Evolutionary conservation across 1,140 invertebrate genomes (phyloP).

Genomic region (Drosophila subobscura): DNA sequence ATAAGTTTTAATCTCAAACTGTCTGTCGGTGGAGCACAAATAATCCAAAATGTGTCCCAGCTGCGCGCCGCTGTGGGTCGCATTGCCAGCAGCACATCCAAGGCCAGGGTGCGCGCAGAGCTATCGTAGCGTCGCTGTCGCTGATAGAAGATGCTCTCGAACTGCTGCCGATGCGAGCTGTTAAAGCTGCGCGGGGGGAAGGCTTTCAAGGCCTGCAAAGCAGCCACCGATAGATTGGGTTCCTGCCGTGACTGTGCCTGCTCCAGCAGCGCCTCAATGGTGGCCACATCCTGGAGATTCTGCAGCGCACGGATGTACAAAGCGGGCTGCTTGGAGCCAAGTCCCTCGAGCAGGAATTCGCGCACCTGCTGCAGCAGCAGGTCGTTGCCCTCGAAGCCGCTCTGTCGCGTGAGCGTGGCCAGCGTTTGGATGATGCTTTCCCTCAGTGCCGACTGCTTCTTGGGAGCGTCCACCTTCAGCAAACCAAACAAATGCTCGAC

Average conservation of each 20-base stretch:
- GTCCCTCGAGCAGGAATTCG: constrained; percentile 39
- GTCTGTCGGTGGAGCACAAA: constrained; percentile 84
- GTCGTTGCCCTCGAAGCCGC: constrained; percentile 61
- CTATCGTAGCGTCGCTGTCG: constrained; percentile 87
- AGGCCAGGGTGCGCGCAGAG: constrained; percentile 88
- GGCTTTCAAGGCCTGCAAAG: constrained; percentile 87
- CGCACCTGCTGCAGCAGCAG: constrained; percentile 52
- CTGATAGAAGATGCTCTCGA: constrained; percentile 87
- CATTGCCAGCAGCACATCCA: constrained; percentile 88
- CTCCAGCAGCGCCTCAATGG: constrained; percentile 86
- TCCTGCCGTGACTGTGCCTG: constrained; percentile 84
- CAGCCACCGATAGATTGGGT: constrained; percentile 85
- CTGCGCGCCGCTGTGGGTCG: constrained; percentile 84
- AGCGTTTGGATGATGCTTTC: constrained; percentile 88
- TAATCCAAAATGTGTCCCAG: constrained; percentile 86
- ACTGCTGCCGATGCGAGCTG: constrained; percentile 82
- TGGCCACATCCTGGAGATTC: constrained; percentile 86
- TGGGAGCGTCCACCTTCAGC: constrained; percentile 83
- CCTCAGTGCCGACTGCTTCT: constrained; percentile 85
- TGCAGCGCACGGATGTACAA: constrained; percentile 88
- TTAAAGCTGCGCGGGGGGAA: constrained; percentile 84
- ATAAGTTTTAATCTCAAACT: constrained; percentile 89
- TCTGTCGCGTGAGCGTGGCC: constrained; percentile 86
- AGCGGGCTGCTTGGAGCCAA: constrained; percentile 74
- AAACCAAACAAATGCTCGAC: constrained; percentile 85